These are phyloP conservation scores for Megaustenia siamemsis DNA, from an alignment of 2,888 invertebrate species.

Conservation along the genomic window DNA sequence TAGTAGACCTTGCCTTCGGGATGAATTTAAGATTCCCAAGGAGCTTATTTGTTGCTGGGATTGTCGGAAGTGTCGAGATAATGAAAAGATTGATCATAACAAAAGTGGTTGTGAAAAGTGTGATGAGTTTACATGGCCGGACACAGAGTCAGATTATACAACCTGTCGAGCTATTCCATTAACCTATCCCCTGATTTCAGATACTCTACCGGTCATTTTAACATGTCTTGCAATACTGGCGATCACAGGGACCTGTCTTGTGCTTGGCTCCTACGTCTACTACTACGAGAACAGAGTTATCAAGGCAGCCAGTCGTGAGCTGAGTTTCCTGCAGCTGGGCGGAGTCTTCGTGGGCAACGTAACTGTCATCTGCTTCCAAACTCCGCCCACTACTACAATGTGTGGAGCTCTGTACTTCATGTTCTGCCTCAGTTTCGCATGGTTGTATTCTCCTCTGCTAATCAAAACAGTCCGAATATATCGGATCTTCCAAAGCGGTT, in stretches of 20 bases:
- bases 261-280: conserved; percentile 52
- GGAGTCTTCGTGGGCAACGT: conserved; percentile 67
- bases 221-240: conserved; percentile 35
- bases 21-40: conserved; percentile 59
- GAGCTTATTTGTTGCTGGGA: conserved; percentile 63
- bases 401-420: conserved; percentile 57
- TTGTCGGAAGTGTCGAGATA: conserved; percentile 60
- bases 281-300: conserved; percentile 64
- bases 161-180: conserved; percentile 51
- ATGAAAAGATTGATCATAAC: conserved; percentile 56
- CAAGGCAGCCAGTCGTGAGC: conserved; percentile 71
- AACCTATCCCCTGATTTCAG: conserved; percentile 34
- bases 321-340: conserved; percentile 67
- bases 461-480: conserved; percentile 62
- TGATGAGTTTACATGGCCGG: conserved; percentile 61
- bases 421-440: conserved; percentile 60
- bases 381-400: conserved; percentile 57
- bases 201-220: conserved; percentile 44
- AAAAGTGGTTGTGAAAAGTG: conserved; percentile 58
- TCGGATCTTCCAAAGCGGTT: conserved; percentile 63
- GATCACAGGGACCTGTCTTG: conserved; percentile 9
- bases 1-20: conserved; percentile 59
- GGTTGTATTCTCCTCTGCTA: conserved; percentile 63
- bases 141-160: conserved; percentile 47
- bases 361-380: conserved; percentile 61